Evolutionary conservation across 2,888 invertebrate species (phyloP).

Genomic region (Tribolium freemani): DNA sequence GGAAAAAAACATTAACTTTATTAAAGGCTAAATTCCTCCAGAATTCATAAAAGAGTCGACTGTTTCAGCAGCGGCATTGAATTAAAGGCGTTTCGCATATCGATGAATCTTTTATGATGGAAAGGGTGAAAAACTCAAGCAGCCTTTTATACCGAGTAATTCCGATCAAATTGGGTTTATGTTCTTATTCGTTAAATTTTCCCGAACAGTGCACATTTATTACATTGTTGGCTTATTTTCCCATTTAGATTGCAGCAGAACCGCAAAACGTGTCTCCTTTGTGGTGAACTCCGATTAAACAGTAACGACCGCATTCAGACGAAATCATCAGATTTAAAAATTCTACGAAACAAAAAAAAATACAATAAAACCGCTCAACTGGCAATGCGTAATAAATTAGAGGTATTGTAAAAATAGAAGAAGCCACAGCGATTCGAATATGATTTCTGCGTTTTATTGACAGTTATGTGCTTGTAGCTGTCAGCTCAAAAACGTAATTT

Average conservation of each 20-base stretch:
- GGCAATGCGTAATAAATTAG: conserved; percentile 42
- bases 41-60: too few relatives aligned
- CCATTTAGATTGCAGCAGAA: conserved; percentile 43
- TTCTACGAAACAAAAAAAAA: background rate
- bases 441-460: background rate
- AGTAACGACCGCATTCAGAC: conserved; percentile 20
- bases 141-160: conserved; percentile 41
- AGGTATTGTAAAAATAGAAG: conserved; percentile 41
- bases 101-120: conserved; percentile 53
- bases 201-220: conserved; percentile 49
- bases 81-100: conserved; percentile 60
- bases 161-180: conserved; percentile 38
- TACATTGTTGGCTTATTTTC: conserved; percentile 50
- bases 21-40: too few relatives aligned
- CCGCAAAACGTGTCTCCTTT: conserved; percentile 26
- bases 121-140: conserved; percentile 47
- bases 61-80: conserved; percentile 55
- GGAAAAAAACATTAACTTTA: too few relatives aligned
- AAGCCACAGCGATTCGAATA: background rate
- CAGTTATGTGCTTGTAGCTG: background rate
- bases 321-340: conserved; percentile 10
- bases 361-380: background rate
- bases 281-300: conserved; percentile 21
- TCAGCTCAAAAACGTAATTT: too few relatives aligned
- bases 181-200: conserved; percentile 29